Conservation (phyloP, 2,113 vertebrate species). For the Eubucco bourcierii region DNA sequence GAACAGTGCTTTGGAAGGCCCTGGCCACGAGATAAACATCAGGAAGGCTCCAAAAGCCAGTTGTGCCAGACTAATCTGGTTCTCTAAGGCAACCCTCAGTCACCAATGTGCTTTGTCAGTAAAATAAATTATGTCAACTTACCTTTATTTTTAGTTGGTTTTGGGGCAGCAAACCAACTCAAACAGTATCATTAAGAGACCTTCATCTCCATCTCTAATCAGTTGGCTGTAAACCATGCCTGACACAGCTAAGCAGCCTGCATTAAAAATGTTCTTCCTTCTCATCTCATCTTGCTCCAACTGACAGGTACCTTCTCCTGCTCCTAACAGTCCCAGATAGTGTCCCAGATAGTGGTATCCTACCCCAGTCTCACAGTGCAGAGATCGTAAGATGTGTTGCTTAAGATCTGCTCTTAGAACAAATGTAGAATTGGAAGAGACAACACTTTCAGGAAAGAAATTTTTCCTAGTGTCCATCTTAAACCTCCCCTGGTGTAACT, state of each 20-base stretch:
- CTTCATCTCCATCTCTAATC: neutral
- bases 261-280: neutral
- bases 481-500: neutral
- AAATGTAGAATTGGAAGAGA: neutral
- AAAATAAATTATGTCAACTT: neutral
- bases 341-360: neutral
- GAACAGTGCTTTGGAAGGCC: neutral
- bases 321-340: neutral
- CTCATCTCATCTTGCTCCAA: neutral
- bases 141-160: constrained; percentile 18
- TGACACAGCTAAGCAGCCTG: fast-evolving
- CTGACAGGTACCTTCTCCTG: fast-evolving
- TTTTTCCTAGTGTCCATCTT: neutral
- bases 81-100: neutral
- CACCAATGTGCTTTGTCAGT: neutral
- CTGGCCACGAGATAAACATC: fast-evolving
- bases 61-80: neutral
- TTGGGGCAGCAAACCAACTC: neutral
- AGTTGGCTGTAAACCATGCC: neutral
- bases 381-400: neutral
- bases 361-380: fast-evolving
- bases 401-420: fast-evolving
- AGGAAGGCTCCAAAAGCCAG: neutral
- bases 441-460: neutral
- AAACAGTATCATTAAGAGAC: neutral